Evolutionary conservation across 2,888 invertebrate species (phyloP), one percentile per base, ranked within the genome.

Genomic region (Heliconius sara): DNA sequence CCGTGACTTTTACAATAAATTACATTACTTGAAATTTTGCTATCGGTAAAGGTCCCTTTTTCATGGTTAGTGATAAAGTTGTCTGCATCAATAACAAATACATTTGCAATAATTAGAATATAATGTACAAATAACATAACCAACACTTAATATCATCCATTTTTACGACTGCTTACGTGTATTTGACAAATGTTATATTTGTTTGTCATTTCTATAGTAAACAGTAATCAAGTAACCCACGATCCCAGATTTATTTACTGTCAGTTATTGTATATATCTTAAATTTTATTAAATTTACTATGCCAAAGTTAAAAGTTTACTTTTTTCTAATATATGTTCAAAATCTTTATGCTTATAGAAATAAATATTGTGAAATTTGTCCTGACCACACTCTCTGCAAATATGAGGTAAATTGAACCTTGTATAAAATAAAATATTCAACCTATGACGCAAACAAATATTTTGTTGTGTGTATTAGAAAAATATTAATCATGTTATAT

Each of bases 101-200:
- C 83, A 87, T 84, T 86, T 5, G 25, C 65, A 82, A 85, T 86
- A 82, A 91, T 83, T 83, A 92, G 84, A 86, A 91, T 87, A 90
- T 87, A 85, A 87, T 91, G 90, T 86, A 89, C 84, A 90, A 91
- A 90, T 90, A 93, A 90, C 93, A 94, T 94, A 92, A 94, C 92
- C 89, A 91, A 90, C 81, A 82, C 81, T 87, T 87, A 85, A 88
- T 89, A 87, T 82, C 83, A 84, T 83, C 85, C 91, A 93, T 93
- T 89, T 88, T 92, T 89, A 83, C 83, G 84, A 84, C 85, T 47
- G 19, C n/a, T 66, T 75, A 63, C 63, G 30, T 25, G 13, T 19
- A 70, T 70, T 76, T 70, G 63, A 12, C 75, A 43, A 9, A 43
- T 22, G 19, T 43, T 66, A 66, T 25, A 27, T 25, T 70, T 16